These are phyloP conservation scores for Cichlasoma orientale DNA, from an alignment of 2,797 vertebrate species.

Conservation along the genomic window DNA sequence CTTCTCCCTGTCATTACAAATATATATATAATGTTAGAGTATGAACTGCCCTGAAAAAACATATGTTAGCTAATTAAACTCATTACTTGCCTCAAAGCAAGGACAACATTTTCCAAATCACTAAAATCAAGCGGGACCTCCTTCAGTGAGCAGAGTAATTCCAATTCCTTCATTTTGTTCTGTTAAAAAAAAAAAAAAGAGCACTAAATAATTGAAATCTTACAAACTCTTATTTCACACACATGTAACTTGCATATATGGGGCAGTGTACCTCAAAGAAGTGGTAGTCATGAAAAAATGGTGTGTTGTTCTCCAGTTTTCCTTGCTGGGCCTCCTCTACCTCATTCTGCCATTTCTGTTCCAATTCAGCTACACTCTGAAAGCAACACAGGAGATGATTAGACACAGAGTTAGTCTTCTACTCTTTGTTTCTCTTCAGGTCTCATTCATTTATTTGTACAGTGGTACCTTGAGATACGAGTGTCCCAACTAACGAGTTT, in stretches of 20 bases:
- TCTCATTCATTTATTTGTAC: background rate
- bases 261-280: slow-evolving; percentile 89
- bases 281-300: slow-evolving; percentile 98
- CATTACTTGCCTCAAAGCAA: slow-evolving; percentile 87
- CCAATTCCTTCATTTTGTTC: slow-evolving; percentile 98
- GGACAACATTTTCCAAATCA: slow-evolving; percentile 95
- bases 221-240: background rate
- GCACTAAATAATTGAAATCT: background rate
- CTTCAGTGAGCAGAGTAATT: slow-evolving; percentile 96
- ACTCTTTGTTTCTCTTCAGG: background rate
- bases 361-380: slow-evolving; percentile 96
- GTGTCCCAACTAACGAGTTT: too few species aligned
- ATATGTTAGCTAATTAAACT: background rate
- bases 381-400: slow-evolving; percentile 29
- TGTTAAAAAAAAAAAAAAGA: slow-evolving; percentile 57
- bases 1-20: slow-evolving; percentile 85
- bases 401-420: background rate
- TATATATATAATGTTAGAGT: slow-evolving; percentile 5
- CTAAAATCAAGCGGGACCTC: slow-evolving; percentile 93
- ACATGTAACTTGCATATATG: background rate
- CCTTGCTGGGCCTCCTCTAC: slow-evolving; percentile 93
- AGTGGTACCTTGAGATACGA: too few species aligned
- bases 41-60: background rate
- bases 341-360: slow-evolving; percentile 98
- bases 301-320: slow-evolving; percentile 93